Evolutionary conservation across 2,888 invertebrate genomes (phyloP).

Genomic region (Carcina quercana): DNA sequence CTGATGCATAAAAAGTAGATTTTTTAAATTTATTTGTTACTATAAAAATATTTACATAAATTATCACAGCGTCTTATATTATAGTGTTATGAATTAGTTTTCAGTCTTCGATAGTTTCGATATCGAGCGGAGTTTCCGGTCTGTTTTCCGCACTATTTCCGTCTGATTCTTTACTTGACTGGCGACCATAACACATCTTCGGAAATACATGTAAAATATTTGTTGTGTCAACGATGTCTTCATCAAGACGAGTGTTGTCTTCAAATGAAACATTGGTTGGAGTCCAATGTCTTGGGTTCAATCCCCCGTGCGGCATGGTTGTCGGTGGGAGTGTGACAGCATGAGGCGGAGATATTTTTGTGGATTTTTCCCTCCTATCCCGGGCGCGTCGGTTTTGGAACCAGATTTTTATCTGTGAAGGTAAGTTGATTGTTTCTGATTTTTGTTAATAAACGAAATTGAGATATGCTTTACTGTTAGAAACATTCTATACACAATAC

Average conservation of each 20-base stretch:
- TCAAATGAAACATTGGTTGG: too few relatives aligned
- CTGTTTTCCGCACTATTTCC: conserved; percentile 23
- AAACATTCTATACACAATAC: too few relatives aligned
- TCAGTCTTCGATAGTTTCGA: conserved; percentile 40
- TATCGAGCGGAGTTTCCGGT: conserved; percentile 44
- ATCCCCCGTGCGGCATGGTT: conserved; percentile 12
- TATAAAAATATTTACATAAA: too few relatives aligned
- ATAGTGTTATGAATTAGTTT: conserved; percentile 1
- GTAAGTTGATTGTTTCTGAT: conserved; percentile 5
- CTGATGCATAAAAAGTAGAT: too few relatives aligned
- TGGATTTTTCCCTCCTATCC: conserved; percentile 78
- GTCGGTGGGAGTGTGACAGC: conserved; percentile 50
- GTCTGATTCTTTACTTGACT: conserved; percentile 16
- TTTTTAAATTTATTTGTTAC: too few relatives aligned
- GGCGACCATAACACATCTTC: not conserved
- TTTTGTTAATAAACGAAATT: too few relatives aligned
- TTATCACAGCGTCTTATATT: too few relatives aligned
- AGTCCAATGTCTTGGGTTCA: conserved; percentile 1
- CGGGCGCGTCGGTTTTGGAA: conserved; percentile 87
- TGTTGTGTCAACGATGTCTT: too few relatives aligned
- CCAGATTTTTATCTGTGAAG: conserved; percentile 79
- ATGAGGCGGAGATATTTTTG: conserved; percentile 42
- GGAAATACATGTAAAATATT: not conserved
- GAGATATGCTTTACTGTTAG: too few relatives aligned
- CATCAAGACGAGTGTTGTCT: too few relatives aligned